phyloP scores from a whole-genome alignment of 1,140 invertebrate genomes.

The Drosophila cardini region DNA sequence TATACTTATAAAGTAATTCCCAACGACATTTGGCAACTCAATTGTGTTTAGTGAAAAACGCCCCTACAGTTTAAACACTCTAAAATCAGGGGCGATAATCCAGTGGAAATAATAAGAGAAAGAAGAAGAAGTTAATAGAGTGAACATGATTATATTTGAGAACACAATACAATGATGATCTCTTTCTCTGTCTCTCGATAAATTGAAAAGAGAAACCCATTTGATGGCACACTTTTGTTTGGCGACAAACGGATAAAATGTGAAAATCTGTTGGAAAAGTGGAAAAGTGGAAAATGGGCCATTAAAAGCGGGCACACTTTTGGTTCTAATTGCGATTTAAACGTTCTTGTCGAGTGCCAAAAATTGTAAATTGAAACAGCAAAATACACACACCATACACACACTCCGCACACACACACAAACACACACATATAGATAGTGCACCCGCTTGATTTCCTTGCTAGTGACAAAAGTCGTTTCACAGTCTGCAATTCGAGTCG shows the following conservation, averaged over 20 bases:
- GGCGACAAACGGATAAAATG: constrained; percentile 28
- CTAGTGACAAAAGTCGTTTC: constrained; percentile 67
- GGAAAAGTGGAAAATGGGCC: constrained; percentile 53
- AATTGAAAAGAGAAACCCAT: constrained; percentile 53
- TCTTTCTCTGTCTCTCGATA: not conserved
- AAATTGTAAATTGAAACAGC: constrained; percentile 55
- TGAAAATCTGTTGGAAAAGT: constrained; percentile 11
- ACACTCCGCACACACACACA: constrained; percentile 1
- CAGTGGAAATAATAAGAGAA: not conserved
- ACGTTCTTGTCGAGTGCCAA: constrained; percentile 68
- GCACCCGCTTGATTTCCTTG: constrained; percentile 66
- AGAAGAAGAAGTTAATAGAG: constrained; percentile 29
- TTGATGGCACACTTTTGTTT: constrained; percentile 46
- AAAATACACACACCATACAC: constrained; percentile 2
- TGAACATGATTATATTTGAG: not conserved
- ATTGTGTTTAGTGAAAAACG: constrained; percentile 5
- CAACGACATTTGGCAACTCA: constrained; percentile 7
- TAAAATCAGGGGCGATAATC: not conserved
- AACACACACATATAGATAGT: not conserved
- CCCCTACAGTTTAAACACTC: constrained; percentile 5
- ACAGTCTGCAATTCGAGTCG: constrained; percentile 7
- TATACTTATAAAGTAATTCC: not conserved
- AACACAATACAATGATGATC: constrained; percentile 60
- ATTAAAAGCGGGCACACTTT: constrained; percentile 66
- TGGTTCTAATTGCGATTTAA: constrained; percentile 75